These are phyloP conservation scores for Platalea minor DNA, from an alignment of 2,797 vertebrate species.

Conservation along the genomic window DNA sequence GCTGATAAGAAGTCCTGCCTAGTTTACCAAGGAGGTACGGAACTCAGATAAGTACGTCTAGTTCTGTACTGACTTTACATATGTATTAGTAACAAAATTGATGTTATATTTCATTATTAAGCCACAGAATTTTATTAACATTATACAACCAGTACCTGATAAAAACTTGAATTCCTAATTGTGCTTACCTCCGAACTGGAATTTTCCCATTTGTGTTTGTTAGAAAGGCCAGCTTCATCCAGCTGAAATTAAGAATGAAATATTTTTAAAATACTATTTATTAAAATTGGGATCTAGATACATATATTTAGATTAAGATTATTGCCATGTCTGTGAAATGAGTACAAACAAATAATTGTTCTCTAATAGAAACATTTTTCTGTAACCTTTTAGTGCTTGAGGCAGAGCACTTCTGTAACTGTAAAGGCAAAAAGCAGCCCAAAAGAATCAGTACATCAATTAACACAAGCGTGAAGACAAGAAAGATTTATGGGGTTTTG, in stretches of 20 bases:
- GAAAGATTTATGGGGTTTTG: neutral
- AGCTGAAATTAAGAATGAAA: constrained; percentile 77
- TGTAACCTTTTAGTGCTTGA: neutral
- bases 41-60: neutral
- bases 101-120: neutral
- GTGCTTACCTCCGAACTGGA: constrained; percentile 92
- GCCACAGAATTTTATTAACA: neutral
- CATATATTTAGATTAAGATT: neutral
- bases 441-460: neutral
- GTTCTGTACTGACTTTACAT: neutral
- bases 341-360: neutral
- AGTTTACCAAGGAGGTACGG: neutral
- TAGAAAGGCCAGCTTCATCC: constrained; percentile 97
- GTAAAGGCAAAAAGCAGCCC: neutral
- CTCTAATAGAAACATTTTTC: neutral
- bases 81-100: neutral
- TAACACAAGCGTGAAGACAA: neutral
- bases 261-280: neutral
- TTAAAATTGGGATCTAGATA: neutral
- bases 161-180: neutral
- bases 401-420: neutral
- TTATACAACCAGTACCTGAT: neutral
- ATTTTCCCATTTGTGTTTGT: constrained; percentile 97
- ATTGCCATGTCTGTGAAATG: neutral
- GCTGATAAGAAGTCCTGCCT: neutral